Evolutionary conservation across 2,113 vertebrate genomes (phyloP), one percentile per base, ranked within the genome.

Genomic region (human): DNA sequence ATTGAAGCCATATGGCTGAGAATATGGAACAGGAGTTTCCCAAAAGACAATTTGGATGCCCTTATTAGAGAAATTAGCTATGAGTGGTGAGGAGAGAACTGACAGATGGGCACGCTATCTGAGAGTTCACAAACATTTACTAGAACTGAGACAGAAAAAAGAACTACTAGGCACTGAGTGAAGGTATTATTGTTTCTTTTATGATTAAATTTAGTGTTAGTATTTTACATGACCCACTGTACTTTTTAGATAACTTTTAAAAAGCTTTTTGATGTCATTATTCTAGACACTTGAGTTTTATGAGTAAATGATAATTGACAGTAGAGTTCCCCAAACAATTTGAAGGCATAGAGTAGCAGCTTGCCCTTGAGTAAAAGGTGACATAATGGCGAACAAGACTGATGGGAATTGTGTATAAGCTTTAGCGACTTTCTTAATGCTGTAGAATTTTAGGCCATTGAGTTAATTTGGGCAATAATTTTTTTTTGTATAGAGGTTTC

Each of bases 401-500:
- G 50, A 84, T 35, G 8, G 9, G 5, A 45, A 84, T 76, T 88
- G 45, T 61, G 35, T n/a, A 43, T 50, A 55, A 94, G 35, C 4
- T 11, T 50, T 78, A 30, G 78, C n/a, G 14, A 79, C 55, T 52
- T 76, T 72, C 84, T 48, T 66, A 16, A 45, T 88, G n/a, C 48
- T 84, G 32, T 80, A 81, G 3, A 76, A 91, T 88, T 92, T 87
- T 61, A 80, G 8, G 16, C 23, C 52, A 23, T 66, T 89, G 89
- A 59, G 68, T 75, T 83, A 59, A 92, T 73, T 90, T 79, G 52
- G 23, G 35, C 12, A 59, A 38, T 68, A 92, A 38, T 32, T 64
- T 80, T 78, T 82, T 90, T 93, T 45, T 52, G 66, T 90, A 95
- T 0, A 90, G 59, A 61, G n/a, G 59, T 83, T 93, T 90, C 40